Evolutionary conservation across 2,797 vertebrate genomes (phyloP).

Genomic region (Coregonus ussuriensis): DNA sequence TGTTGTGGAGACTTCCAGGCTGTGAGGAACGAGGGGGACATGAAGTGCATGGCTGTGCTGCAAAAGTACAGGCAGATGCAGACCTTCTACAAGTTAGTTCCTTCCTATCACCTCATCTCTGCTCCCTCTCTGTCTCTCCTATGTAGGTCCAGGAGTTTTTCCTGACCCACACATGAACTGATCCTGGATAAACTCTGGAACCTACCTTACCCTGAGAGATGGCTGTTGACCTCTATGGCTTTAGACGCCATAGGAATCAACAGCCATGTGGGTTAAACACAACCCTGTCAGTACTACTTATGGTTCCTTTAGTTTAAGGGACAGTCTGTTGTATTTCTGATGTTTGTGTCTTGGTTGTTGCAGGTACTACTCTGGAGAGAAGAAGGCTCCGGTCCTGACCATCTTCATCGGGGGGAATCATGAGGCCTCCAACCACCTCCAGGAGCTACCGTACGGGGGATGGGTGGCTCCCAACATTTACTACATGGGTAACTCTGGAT

Average conservation of each 20-base stretch:
- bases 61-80: conserved; percentile 93
- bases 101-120: neutral
- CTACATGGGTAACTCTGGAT: conserved; percentile 82
- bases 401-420: conserved; percentile 97
- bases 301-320: neutral
- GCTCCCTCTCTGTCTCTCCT: neutral
- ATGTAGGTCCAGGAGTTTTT: neutral
- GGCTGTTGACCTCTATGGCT: neutral
- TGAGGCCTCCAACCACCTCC: conserved; percentile 95
- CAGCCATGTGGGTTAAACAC: neutral
- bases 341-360: neutral
- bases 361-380: conserved; percentile 97
- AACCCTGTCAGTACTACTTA: neutral
- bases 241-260: neutral
- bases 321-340: conserved; percentile 1
- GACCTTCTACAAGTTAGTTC: conserved; percentile 90
- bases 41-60: conserved; percentile 95
- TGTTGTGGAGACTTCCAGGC: conserved; percentile 98
- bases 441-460: conserved; percentile 94
- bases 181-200: neutral
- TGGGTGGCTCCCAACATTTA: conserved; percentile 99
- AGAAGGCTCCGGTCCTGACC: conserved; percentile 91
- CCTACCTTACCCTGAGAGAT: neutral
- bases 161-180: neutral
- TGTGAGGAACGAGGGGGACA: conserved; percentile 91